Percentiles rank a stretch among this genome's conserved stretches.
These are phyloP conservation scores for Tachystola acroxantha DNA, from an alignment of 2,888 invertebrate species.

Conservation along the genomic window DNA sequence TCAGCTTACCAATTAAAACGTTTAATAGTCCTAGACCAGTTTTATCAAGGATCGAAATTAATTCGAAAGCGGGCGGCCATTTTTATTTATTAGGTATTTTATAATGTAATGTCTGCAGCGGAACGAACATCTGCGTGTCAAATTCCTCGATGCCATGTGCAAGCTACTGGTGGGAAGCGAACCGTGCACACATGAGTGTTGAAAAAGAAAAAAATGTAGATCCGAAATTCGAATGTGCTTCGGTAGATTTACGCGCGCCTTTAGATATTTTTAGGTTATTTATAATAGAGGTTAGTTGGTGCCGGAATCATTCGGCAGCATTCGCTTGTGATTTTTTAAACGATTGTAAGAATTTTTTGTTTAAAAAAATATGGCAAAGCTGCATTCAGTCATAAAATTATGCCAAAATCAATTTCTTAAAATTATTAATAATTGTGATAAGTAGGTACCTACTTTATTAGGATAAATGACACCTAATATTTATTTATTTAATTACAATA, in stretches of 20 bases:
- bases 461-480: too few species aligned
- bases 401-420: too few species aligned
- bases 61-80: slow-evolving; percentile 35
- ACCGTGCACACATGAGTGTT: slow-evolving; percentile 55
- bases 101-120: slow-evolving; percentile 56
- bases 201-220: slow-evolving; percentile 31
- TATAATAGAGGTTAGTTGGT: too few species aligned
- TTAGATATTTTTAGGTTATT: not conserved
- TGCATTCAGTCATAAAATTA: too few species aligned
- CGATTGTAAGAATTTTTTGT: too few species aligned
- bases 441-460: too few species aligned
- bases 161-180: slow-evolving; percentile 63
- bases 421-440: too few species aligned
- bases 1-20: slow-evolving; percentile 1
- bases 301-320: too few species aligned
- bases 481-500: too few species aligned
- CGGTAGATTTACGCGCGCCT: slow-evolving; percentile 13
- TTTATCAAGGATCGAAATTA: slow-evolving; percentile 16
- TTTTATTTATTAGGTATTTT: slow-evolving; percentile 67
- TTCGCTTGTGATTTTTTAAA: too few species aligned
- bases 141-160: slow-evolving; percentile 75
- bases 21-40: not conserved
- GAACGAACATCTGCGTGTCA: slow-evolving; percentile 75
- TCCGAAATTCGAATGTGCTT: slow-evolving; percentile 33
- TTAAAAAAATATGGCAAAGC: too few species aligned